phyloP scores from a whole-genome alignment of 2,888 invertebrate genomes.

The Microctonus hyperodae region DNA sequence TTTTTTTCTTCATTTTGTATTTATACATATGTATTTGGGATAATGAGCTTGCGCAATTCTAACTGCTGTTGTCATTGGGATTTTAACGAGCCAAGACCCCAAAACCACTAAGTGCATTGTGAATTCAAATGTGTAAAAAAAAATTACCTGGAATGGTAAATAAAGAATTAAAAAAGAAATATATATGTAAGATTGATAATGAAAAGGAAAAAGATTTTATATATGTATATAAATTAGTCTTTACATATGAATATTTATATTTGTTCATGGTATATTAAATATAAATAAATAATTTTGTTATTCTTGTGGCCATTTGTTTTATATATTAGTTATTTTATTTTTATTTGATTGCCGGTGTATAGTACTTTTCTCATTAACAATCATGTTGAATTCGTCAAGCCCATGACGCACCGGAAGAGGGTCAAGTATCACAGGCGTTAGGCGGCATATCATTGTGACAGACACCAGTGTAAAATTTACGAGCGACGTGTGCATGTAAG shows the following conservation, averaged over 20 bases:
- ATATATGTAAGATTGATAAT: not conserved
- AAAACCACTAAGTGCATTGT: not conserved
- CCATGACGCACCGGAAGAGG: slow-evolving; percentile 14
- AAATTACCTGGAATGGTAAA: not conserved
- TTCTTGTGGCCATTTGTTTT: not conserved
- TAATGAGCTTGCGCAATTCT: slow-evolving; percentile 18
- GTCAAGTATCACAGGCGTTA: slow-evolving; percentile 9
- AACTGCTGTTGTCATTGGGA: slow-evolving; percentile 4
- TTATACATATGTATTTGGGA: not conserved
- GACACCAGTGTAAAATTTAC: slow-evolving; percentile 13
- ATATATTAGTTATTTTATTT: not conserved
- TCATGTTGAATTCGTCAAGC: slow-evolving; percentile 10
- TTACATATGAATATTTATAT: not conserved
- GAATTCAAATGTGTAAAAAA: not conserved
- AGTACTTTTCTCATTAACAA: slow-evolving; percentile 2
- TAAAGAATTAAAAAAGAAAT: not conserved
- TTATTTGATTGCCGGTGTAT: not conserved
- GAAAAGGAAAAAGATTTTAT: not conserved
- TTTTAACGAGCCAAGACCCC: not conserved
- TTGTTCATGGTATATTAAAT: not conserved
- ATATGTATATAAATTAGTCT: not conserved
- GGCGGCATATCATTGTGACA: slow-evolving; percentile 9
- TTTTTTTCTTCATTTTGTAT: not conserved
- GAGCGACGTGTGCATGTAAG: slow-evolving; percentile 9
- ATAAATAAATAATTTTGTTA: not conserved